phyloP scores from a whole-genome alignment of 2,797 vertebrate species.

The Siniperca undulata region DNA sequence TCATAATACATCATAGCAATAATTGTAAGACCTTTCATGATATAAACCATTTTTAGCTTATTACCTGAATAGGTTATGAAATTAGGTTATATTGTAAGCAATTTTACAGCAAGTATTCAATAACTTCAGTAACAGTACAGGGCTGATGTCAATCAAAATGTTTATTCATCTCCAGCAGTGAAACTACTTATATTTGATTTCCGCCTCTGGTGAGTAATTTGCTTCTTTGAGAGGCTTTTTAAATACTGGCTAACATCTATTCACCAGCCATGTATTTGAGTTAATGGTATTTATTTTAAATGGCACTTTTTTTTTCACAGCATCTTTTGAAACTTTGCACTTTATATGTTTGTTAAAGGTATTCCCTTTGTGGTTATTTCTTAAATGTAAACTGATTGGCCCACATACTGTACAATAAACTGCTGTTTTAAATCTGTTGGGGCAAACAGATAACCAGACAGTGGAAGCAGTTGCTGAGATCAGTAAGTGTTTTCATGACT shows the following conservation, averaged over 20 bases:
- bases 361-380: too few relatives aligned
- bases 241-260: not conserved
- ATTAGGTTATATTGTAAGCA: not conserved
- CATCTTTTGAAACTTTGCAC: not conserved
- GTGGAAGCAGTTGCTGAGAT: too few relatives aligned
- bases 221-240: not conserved
- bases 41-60: not conserved
- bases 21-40: slow-evolving; percentile 1
- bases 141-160: slow-evolving; percentile 7
- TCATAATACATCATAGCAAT: not conserved
- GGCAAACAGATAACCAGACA: too few relatives aligned
- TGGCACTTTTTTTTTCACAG: not conserved
- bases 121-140: not conserved
- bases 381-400: too few relatives aligned
- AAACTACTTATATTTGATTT: slow-evolving; percentile 11
- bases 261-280: not conserved
- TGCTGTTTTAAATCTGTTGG: too few relatives aligned
- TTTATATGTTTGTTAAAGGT: not conserved
- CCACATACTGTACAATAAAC: not conserved
- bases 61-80: slow-evolving; percentile 2
- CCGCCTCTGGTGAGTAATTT: slow-evolving; percentile 14
- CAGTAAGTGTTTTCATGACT: too few relatives aligned
- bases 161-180: slow-evolving; percentile 2
- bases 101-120: too few relatives aligned
- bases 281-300: not conserved